Percentiles rank a stretch among this genome's conserved stretches.
Evolutionary conservation across 1,140 invertebrate species (phyloP).

Genomic region (Tetranychus cinnabarinus): DNA sequence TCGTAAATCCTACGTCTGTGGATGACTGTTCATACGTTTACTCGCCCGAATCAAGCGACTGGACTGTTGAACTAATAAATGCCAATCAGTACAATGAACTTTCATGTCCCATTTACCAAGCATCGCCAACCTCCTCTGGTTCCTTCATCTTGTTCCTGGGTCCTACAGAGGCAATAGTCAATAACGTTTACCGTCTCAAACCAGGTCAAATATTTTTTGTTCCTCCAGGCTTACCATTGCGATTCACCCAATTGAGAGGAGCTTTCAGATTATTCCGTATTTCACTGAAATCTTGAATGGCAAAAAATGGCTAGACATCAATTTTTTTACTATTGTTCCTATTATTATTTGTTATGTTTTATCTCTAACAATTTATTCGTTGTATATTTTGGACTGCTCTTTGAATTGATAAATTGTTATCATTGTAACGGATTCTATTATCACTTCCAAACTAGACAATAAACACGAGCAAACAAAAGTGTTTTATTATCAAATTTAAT

Average conservation of each 20-base stretch:
- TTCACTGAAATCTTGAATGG: neutral
- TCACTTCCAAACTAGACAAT: no score
- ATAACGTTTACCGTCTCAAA: neutral
- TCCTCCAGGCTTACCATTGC: neutral
- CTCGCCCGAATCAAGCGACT: conserved; percentile 13
- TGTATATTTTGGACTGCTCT: no score
- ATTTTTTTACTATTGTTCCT: no score
- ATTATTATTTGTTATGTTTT: no score
- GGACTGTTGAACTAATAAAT: conserved; percentile 12
- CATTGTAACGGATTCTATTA: no score
- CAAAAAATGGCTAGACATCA: no score
- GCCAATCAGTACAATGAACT: neutral
- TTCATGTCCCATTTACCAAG: neutral
- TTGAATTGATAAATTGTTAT: no score
- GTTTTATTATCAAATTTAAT: no score
- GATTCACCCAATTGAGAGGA: neutral
- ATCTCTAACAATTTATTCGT: no score
- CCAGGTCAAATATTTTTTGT: neutral
- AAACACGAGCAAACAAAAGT: no score
- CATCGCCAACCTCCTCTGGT: neutral
- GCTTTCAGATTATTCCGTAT: neutral
- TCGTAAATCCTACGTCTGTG: conserved; percentile 4
- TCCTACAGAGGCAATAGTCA: neutral
- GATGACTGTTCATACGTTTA: neutral
- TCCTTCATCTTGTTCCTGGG: neutral